Conservation (phyloP, 2,113 vertebrate genomes). For the Podilymbus podiceps region DNA sequence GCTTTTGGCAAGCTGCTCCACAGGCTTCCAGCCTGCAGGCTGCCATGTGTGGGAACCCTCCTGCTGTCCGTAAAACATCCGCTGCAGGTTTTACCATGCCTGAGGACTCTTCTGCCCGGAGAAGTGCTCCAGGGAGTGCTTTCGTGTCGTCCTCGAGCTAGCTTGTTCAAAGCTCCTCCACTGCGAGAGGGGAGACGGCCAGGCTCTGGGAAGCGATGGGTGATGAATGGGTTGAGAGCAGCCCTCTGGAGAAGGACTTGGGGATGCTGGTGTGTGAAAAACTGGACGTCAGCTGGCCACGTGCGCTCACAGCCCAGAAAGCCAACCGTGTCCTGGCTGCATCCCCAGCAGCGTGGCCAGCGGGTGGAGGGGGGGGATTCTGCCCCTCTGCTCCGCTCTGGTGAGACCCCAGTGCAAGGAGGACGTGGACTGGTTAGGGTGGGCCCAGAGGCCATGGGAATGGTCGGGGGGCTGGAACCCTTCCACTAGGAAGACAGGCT, state of each 20-base stretch:
- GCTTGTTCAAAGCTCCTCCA: background rate
- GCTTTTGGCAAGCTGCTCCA: background rate
- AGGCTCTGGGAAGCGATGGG: background rate
- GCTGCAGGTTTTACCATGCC: background rate
- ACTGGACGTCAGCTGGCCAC: rapidly evolving
- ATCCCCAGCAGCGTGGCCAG: background rate
- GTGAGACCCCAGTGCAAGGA: too few species aligned
- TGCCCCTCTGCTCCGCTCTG: too few species aligned
- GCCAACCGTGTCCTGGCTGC: background rate
- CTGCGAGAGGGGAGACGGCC: background rate
- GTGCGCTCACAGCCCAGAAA: background rate
- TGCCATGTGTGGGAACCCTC: background rate
- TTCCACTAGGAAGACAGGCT: background rate
- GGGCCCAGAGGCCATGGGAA: background rate
- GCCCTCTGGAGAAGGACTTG: background rate
- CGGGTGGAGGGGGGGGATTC: too few species aligned
- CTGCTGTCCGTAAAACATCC: background rate
- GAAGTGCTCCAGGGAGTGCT: background rate
- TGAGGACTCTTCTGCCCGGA: rapidly evolving
- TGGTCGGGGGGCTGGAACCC: background rate
- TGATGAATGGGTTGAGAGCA: background rate
- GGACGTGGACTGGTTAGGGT: background rate
- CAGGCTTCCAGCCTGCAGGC: background rate
- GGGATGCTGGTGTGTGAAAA: background rate
- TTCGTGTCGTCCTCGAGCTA: rapidly evolving